These are phyloP conservation scores for Myrmecophaga tridactyla DNA, from an alignment of 2,113 vertebrate species.

Conservation along the genomic window DNA sequence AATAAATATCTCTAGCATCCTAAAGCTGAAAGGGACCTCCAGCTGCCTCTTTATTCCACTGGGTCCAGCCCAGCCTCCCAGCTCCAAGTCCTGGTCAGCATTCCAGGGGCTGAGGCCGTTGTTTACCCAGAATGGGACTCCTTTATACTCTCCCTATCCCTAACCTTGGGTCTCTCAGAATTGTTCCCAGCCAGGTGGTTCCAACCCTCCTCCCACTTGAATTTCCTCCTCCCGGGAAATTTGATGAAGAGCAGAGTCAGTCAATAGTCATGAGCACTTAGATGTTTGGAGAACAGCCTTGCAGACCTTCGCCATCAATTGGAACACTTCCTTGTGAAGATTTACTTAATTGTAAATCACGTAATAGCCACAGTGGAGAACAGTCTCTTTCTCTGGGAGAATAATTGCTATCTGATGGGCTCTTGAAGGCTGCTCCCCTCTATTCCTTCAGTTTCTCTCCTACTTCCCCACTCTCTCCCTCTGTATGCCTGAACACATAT, in stretches of 20 bases:
- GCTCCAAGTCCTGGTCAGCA: background rate
- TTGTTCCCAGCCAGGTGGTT: background rate
- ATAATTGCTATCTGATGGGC: constrained; percentile 34
- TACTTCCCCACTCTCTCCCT: background rate
- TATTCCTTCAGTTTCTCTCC: background rate
- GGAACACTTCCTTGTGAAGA: constrained; percentile 20
- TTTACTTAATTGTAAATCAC: constrained; percentile 61
- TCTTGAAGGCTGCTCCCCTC: constrained; percentile 17
- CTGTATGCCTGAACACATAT: background rate
- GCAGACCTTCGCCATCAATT: background rate
- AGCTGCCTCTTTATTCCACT: background rate
- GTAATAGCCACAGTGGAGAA: constrained; percentile 45
- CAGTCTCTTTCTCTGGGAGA: constrained; percentile 29
- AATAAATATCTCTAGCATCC: background rate
- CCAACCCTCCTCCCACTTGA: background rate
- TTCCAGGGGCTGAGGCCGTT: background rate
- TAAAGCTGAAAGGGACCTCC: constrained; percentile 12
- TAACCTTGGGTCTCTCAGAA: background rate
- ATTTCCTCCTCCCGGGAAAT: background rate
- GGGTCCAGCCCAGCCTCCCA: background rate
- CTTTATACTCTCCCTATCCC: background rate
- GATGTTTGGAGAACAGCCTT: background rate
- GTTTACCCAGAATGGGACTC: background rate
- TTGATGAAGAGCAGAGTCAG: constrained; percentile 36
- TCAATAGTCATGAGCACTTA: constrained; percentile 47